Percentiles rank a stretch among this genome's conserved stretches.
phyloP scores from a whole-genome alignment of 2,888 invertebrate species.

The Corbicula japonica region DNA sequence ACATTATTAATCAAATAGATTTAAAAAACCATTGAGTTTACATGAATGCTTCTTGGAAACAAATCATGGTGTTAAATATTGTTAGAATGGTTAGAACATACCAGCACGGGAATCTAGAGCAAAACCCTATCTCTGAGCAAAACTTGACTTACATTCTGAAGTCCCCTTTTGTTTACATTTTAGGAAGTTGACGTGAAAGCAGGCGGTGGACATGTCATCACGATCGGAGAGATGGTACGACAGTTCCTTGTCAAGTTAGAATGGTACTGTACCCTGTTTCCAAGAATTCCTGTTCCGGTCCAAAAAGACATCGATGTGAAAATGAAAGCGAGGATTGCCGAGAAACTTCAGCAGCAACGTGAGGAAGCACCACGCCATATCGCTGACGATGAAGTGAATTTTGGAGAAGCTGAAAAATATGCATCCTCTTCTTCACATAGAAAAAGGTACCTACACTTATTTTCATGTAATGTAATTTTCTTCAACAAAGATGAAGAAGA shows the following conservation, averaged over 20 bases:
- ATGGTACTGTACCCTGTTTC: slow-evolving; percentile 99
- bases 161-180: not conserved
- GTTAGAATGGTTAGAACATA: no score
- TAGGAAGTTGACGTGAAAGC: slow-evolving; percentile 98
- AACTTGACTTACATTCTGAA: slow-evolving; percentile 1
- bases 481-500: not conserved
- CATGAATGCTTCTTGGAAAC: no score
- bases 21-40: no score
- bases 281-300: slow-evolving; percentile 99
- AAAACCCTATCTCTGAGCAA: slow-evolving; percentile 62
- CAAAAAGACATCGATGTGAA: slow-evolving; percentile 95
- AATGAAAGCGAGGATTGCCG: slow-evolving; percentile 83
- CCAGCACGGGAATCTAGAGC: slow-evolving; percentile 79
- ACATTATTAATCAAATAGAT: no score
- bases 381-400: slow-evolving; percentile 80
- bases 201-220: slow-evolving; percentile 97
- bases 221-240: slow-evolving; percentile 96
- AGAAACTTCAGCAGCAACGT: slow-evolving; percentile 32
- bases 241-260: slow-evolving; percentile 98
- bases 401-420: slow-evolving; percentile 80
- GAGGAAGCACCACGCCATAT: slow-evolving; percentile 67
- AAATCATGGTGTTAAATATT: no score
- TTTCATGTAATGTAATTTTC: not conserved
- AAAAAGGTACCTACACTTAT: slow-evolving; percentile 32
- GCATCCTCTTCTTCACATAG: slow-evolving; percentile 52